These are phyloP conservation scores for Taenaris catops DNA, from an alignment of 2,888 invertebrate species.

Conservation along the genomic window DNA sequence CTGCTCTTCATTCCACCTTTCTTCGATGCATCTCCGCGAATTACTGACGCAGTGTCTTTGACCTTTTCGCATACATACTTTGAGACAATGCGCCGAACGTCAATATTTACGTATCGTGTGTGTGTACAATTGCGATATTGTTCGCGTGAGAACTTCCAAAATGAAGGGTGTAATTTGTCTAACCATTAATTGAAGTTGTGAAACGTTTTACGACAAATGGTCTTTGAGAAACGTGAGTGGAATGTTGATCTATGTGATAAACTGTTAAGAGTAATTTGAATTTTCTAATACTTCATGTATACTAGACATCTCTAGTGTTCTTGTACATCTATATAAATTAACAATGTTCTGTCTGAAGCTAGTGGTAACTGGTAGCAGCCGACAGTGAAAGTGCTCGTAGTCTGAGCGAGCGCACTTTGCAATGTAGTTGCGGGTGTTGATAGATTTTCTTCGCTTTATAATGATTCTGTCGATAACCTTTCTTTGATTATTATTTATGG, in stretches of 20 bases:
- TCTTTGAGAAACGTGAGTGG: too few species aligned
- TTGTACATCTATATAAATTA: conserved; percentile 6
- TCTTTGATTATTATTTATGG: too few species aligned
- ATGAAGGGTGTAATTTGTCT: conserved; percentile 8
- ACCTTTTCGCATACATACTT: conserved; percentile 18
- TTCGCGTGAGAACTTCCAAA: conserved; percentile 12
- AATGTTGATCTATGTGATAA: too few species aligned
- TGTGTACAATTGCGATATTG: conserved; percentile 20
- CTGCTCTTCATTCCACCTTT: conserved; percentile 29
- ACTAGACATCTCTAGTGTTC: conserved; percentile 1
- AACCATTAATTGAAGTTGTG: too few species aligned
- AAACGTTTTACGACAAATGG: too few species aligned
- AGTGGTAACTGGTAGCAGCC: conserved; percentile 42
- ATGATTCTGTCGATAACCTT: neutral
- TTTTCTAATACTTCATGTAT: too few species aligned
- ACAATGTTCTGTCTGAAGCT: conserved; percentile 27
- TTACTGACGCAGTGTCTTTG: conserved; percentile 22
- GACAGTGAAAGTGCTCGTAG: conserved; percentile 64
- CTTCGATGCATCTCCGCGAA: conserved; percentile 14
- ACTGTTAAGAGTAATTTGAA: too few species aligned
- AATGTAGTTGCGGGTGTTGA: conserved; percentile 16
- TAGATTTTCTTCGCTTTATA: conserved; percentile 14
- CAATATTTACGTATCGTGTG: conserved; percentile 23
- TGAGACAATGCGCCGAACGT: conserved; percentile 22
- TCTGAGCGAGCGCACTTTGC: conserved; percentile 44